phyloP scores from a whole-genome alignment of 2,888 invertebrate species.

The Chelonus formosanus region DNA sequence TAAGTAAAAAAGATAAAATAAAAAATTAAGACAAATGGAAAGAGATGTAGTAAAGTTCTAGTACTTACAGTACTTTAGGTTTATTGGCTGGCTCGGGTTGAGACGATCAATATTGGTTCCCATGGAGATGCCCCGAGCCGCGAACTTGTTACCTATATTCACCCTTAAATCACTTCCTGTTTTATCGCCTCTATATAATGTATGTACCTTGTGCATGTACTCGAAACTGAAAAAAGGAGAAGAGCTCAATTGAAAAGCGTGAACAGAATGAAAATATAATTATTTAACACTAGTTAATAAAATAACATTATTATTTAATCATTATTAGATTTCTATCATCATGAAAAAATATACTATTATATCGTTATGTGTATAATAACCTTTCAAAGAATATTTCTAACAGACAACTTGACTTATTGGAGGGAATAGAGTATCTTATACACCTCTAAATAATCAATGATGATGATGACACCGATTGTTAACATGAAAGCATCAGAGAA shows the following conservation, averaged over 20 bases:
- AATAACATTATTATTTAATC: no score
- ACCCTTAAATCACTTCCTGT: conserved; percentile 53
- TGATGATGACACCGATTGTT: not conserved
- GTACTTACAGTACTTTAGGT: conserved; percentile 12
- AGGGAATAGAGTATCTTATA: no score
- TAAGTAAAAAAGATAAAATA: not conserved
- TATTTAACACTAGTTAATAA: no score
- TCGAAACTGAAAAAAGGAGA: conserved; percentile 2
- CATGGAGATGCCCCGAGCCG: conserved; percentile 57
- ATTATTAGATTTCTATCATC: no score
- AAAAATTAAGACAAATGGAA: not conserved
- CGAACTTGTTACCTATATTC: conserved; percentile 60
- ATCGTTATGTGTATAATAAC: no score
- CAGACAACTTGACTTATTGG: no score
- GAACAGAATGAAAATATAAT: no score
- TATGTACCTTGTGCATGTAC: conserved; percentile 24
- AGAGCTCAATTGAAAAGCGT: no score
- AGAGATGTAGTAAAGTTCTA: not conserved
- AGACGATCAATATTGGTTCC: conserved; percentile 62
- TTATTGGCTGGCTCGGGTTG: conserved; percentile 35
- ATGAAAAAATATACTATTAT: no score
- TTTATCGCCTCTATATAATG: conserved; percentile 44
- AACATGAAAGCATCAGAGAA: conserved; percentile 8
- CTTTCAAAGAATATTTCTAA: not conserved
- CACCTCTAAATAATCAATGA: not conserved